Conservation (phyloP, 2,888 invertebrate species). For the Empis livida region DNA sequence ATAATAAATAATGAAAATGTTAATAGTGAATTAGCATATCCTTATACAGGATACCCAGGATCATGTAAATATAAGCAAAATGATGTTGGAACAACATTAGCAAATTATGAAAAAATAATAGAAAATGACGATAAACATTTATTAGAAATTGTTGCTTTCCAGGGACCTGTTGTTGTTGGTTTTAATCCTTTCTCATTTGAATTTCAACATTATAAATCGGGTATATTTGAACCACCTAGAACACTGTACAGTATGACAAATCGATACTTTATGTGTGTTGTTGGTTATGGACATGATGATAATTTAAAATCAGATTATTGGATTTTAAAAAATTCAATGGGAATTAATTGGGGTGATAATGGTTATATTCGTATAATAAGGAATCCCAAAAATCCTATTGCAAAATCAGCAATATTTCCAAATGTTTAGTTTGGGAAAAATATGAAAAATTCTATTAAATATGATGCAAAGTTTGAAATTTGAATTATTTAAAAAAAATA, state of each 20-base stretch:
- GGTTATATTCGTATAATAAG: slow-evolving; percentile 25
- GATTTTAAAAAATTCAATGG: slow-evolving; percentile 30
- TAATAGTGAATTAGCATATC: slow-evolving; percentile 67
- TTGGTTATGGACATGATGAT: slow-evolving; percentile 25
- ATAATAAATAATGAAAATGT: slow-evolving; percentile 56
- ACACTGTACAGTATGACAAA: slow-evolving; percentile 29
- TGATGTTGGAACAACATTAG: slow-evolving; percentile 13
- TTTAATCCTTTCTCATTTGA: slow-evolving; percentile 27
- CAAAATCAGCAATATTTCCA: slow-evolving; percentile 24
- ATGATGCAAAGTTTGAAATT: too few species aligned
- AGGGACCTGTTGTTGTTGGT: slow-evolving; percentile 24
- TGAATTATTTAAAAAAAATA: too few species aligned
- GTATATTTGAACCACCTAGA: slow-evolving; percentile 20
- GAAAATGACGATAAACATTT: slow-evolving; percentile 19
- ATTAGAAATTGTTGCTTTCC: slow-evolving; percentile 16
- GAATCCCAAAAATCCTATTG: slow-evolving; percentile 13
- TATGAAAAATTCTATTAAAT: too few species aligned
- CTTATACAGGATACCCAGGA: slow-evolving; percentile 38
- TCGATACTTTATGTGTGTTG: slow-evolving; percentile 28
- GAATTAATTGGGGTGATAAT: slow-evolving; percentile 25
- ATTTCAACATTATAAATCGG: slow-evolving; percentile 29
- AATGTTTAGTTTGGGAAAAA: too few species aligned
- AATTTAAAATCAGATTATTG: slow-evolving; percentile 19
- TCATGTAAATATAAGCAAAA: slow-evolving; percentile 6
- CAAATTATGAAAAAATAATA: slow-evolving; percentile 15